A percentile compares a stretch with the other conserved stretches of the same genome.
phyloP scores from a whole-genome alignment of 2,113 vertebrate genomes.

The Capricornis sumatraensis region DNA sequence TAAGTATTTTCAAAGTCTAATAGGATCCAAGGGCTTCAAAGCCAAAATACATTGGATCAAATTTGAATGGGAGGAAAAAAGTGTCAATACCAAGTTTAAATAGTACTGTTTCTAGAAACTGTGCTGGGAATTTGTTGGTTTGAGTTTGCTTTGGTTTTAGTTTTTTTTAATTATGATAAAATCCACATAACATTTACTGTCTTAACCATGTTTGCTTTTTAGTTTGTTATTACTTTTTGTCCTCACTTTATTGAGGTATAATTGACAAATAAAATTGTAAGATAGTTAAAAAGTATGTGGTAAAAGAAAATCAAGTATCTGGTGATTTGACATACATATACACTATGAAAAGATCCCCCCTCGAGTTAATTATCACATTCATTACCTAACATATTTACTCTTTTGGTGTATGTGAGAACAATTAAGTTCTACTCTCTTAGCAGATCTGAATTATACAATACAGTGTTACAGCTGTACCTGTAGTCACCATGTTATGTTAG shows the following conservation, averaged over 20 bases:
- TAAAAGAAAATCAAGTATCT: neutral
- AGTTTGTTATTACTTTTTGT: neutral
- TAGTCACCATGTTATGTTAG: neutral
- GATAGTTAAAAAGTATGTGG: neutral
- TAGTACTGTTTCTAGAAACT: neutral
- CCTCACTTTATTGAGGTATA: neutral
- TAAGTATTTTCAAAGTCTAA: neutral
- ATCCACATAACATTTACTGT: neutral
- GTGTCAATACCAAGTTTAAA: neutral
- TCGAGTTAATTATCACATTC: neutral
- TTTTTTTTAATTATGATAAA: neutral
- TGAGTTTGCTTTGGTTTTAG: neutral
- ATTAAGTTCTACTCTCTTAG: neutral
- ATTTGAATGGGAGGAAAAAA: neutral
- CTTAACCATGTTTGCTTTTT: neutral
- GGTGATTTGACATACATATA: neutral
- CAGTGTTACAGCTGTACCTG: neutral
- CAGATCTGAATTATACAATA: neutral
- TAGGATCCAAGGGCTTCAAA: neutral
- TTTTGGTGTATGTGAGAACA: neutral
- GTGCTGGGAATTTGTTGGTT: neutral
- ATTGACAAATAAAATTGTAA: neutral
- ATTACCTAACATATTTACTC: neutral
- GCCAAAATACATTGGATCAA: neutral
- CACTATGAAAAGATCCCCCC: neutral